A percentile compares a stretch with the other conserved stretches of the same genome.
These are phyloP conservation scores for Sinella curviseta DNA, from an alignment of 1,140 invertebrate species.

Conservation along the genomic window DNA sequence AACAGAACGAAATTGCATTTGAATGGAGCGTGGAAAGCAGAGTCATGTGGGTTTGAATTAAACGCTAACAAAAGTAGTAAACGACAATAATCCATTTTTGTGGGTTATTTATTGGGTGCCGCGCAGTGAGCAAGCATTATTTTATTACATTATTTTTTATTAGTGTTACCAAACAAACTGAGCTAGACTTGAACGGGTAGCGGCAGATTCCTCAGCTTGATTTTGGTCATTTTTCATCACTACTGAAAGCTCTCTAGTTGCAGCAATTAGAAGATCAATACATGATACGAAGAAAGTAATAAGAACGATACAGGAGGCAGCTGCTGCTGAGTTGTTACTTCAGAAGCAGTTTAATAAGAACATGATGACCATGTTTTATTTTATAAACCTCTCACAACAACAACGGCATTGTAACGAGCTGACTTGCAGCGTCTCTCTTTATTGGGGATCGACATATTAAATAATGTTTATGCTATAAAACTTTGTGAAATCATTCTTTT, in stretches of 20 bases:
- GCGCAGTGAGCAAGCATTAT: not conserved
- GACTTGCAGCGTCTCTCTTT: too few species aligned
- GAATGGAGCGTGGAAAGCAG: not conserved
- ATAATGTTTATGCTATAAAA: not conserved
- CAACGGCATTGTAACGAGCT: not conserved
- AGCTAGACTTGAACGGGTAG: not conserved
- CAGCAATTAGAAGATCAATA: constrained; percentile 13
- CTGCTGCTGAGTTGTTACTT: not conserved
- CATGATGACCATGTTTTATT: not conserved
- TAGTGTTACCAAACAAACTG: not conserved
- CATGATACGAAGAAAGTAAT: not conserved
- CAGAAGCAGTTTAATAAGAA: not conserved
- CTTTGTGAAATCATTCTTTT: not conserved
- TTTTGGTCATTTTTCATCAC: constrained; percentile 17
- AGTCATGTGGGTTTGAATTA: not conserved
- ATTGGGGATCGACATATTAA: not conserved
- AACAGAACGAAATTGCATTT: not conserved
- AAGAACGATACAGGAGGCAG: not conserved
- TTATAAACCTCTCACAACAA: not conserved
- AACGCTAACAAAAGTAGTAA: not conserved
- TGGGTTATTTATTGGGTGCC: constrained; percentile 6
- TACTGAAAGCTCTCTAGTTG: not conserved
- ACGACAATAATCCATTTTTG: not conserved
- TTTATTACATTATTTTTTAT: not conserved
- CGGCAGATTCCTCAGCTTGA: not conserved